phyloP scores from a whole-genome alignment of 2,113 vertebrate species.

The Cheirogaleus medius region DNA sequence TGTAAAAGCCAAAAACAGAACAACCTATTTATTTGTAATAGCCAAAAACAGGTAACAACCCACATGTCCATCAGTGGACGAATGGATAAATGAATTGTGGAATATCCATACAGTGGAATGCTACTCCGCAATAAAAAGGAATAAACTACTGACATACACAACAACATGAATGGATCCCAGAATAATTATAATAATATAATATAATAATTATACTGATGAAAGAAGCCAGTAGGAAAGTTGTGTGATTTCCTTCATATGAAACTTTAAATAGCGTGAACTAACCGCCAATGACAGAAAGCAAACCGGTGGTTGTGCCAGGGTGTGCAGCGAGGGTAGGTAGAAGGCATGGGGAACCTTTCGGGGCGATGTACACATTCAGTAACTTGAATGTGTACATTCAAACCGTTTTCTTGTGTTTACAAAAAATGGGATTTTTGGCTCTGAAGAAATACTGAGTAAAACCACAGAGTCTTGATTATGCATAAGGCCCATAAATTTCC shows the following conservation, averaged over 20 bases:
- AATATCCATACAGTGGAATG: too few species aligned
- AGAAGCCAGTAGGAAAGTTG: background rate
- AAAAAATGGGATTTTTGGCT: too few species aligned
- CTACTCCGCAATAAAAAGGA: background rate
- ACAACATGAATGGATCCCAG: too few species aligned
- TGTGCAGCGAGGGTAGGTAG: too few species aligned
- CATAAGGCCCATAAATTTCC: too few species aligned
- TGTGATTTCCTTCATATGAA: background rate
- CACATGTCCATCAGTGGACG: background rate
- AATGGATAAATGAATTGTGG: background rate
- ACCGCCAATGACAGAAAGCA: background rate
- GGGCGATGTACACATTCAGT: too few species aligned
- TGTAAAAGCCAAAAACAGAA: background rate
- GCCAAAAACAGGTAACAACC: background rate
- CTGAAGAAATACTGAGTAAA: too few species aligned
- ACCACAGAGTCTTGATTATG: too few species aligned
- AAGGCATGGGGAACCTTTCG: background rate
- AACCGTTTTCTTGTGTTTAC: too few species aligned
- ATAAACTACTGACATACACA: background rate
- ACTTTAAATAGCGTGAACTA: background rate
- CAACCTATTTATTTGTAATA: background rate
- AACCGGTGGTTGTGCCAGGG: background rate
- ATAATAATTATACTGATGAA: background rate
- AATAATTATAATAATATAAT: background rate
- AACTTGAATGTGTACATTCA: background rate